Evolutionary conservation across 2,888 invertebrate species (phyloP).

Genomic region (Noctua pronuba): DNA sequence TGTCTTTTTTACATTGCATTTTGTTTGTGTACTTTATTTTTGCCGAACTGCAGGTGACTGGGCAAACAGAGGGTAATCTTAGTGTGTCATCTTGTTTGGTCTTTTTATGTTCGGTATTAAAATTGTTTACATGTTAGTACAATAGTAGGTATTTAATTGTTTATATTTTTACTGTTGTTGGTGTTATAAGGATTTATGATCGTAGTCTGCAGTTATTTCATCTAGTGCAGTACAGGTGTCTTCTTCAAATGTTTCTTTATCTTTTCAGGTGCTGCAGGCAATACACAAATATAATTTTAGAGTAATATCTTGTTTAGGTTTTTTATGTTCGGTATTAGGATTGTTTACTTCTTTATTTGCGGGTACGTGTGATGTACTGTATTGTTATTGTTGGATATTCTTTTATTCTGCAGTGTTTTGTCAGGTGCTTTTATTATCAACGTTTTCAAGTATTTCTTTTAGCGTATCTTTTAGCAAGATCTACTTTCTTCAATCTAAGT

Average conservation of each 20-base stretch:
- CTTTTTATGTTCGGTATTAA: slow-evolving; percentile 14
- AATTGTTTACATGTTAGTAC: neutral
- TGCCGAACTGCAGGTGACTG: slow-evolving; percentile 1
- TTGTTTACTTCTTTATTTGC: neutral
- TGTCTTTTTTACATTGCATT: no score
- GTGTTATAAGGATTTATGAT: no score
- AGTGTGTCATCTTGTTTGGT: slow-evolving; percentile 53
- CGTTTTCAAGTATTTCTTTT: neutral
- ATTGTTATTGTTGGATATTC: neutral
- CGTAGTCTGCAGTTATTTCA: neutral
- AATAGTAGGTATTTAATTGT: neutral
- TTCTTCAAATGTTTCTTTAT: neutral
- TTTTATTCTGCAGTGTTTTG: neutral
- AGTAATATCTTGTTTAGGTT: slow-evolving; percentile 53
- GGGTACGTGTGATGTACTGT: neutral
- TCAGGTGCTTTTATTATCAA: neutral
- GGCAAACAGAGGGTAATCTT: slow-evolving; percentile 49
- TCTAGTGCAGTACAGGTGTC: neutral
- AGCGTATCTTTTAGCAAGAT: neutral
- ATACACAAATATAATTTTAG: slow-evolving; percentile 25
- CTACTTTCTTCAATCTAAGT: neutral
- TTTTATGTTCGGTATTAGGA: slow-evolving; percentile 4
- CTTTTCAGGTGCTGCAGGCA: neutral
- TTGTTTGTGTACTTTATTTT: no score
- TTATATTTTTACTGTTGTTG: neutral